A percentile compares a stretch with the other conserved stretches of the same genome.
phyloP scores from a whole-genome alignment of 2,888 invertebrate genomes.

The Polymixis flavicincta region DNA sequence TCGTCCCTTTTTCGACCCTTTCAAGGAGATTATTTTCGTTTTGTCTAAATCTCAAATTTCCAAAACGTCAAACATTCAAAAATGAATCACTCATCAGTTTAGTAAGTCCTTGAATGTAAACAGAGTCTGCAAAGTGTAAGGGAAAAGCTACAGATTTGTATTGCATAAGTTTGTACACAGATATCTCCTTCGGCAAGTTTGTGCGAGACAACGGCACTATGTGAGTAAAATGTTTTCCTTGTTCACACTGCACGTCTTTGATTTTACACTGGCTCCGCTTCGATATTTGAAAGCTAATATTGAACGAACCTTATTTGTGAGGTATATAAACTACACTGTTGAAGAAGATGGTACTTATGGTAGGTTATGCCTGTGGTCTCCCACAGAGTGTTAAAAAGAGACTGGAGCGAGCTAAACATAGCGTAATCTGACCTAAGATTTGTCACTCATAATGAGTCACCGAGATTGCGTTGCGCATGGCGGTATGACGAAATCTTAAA shows the following conservation, averaged over 20 bases:
- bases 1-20: slow-evolving; percentile 45
- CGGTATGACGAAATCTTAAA: neutral
- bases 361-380: neutral
- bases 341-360: slow-evolving; percentile 10
- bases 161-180: slow-evolving; percentile 55
- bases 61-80: slow-evolving; percentile 3
- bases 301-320: slow-evolving; percentile 57
- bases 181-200: slow-evolving; percentile 68
- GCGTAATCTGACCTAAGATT: neutral
- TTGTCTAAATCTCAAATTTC: slow-evolving; percentile 13
- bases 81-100: slow-evolving; percentile 3
- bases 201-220: slow-evolving; percentile 64
- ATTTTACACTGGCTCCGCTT: slow-evolving; percentile 67
- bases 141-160: slow-evolving; percentile 47
- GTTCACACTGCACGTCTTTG: slow-evolving; percentile 69
- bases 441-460: neutral
- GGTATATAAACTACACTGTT: slow-evolving; percentile 14
- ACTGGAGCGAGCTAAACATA: neutral
- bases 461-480: neutral
- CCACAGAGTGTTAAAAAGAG: neutral
- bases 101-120: slow-evolving; percentile 15
- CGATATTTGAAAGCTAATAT: slow-evolving; percentile 73
- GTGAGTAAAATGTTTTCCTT: slow-evolving; percentile 77
- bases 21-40: slow-evolving; percentile 47
- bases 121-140: slow-evolving; percentile 1